Base-by-base conservation (phyloP, 92 coral and sea anemone genomes). In the Zoanthus sansibaricus region DNA sequence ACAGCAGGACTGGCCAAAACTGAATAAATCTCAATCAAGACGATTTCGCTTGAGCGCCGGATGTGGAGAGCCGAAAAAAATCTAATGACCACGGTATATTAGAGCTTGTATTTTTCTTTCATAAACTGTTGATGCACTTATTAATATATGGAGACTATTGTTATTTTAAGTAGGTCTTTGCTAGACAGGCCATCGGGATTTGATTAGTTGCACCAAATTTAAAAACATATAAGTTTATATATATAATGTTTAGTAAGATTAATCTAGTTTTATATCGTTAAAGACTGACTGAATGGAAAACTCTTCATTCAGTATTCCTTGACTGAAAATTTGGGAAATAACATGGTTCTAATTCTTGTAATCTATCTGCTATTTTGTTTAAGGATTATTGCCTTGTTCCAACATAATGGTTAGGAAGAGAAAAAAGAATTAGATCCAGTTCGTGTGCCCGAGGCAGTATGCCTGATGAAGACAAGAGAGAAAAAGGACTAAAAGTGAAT, bases 401-500 rank as follows among this genome's bases (percentile, higher is more conserved):
- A 32, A 80, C 59, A 80, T 6, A 51, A 80, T 80, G 85, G 58
- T 68, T 64, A 80, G 85, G 75, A 80, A 80, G 31, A 80, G 75
- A 80, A 80, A 80, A 64, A 80, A 80, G 85, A 80, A 20, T 12
- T 80, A 66, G 31, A 8, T 59, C 10, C 4, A 12, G 14, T 33
- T 67, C 9, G 3, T 46, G 48, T 42, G 85, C 85, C 85, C 42
- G 18, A 44, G 73, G 75, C 58, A 91, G 55, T 8, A 91, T 91
- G 97, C 95, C 97, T 25, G 94, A 85, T 16, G 97, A 94, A 88
- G 97, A 94, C 33, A 94, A 90, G 51, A 83, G 92, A 82, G 89
- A 87, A 16, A 92, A 79, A 72, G 94, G 87, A 17, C 90, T 87
- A 46, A 84, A 82, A 59, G 84, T 90, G 74, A 25, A 88, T 58